Evolutionary conservation across 2,113 vertebrate genomes (phyloP), one percentile per base, ranked within the genome.

Genomic region (Saccopteryx leptura): DNA sequence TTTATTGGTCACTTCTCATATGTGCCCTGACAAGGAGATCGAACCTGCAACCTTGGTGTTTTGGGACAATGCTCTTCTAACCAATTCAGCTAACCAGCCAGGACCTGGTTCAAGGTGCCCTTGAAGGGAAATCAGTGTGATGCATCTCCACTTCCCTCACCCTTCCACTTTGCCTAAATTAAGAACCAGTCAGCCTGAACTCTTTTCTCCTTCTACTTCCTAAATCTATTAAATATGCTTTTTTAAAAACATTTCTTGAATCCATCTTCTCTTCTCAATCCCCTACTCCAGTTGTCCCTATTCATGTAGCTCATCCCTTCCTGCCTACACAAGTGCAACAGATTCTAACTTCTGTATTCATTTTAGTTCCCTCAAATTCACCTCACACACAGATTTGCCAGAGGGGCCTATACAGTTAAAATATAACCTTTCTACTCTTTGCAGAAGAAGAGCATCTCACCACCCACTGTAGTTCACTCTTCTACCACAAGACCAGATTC

Each of bases 181-280:
- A 82, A 24, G 12, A 90, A 92, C 19, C 31, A 60, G 12, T 69
- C 63, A 75, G 18, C 17, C 19, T 78, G 56, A 95, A 61, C 33
- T 93, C 61, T 71, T 75, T 56, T 78, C 48, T 31, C 31, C n/a
- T 87, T 91, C 24, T 39, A 56, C 15, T 10, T 68, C 33, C 48
- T 68, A 75, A 85, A 92, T 39, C 74, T 52, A 56, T 72, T 90
- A 61, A 75, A 82, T 23, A 90, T 76, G n/a, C 66, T 48, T 54
- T 75, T n/a, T 54, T 39, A 39, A 39, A 65, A 88, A 13, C 1
- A 9, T 82, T 71, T 75, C 56, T 76, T 23, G 48, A 63, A 24
- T 74, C 7, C 39, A 68, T 83, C 50, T 48, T 83, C 80, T 89
- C 52, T 14, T 82, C 31, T 90, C 69, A 14, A 14, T 78, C 26